A percentile compares a stretch with the other conserved stretches of the same genome.
Evolutionary conservation across 2,113 vertebrate genomes (phyloP).

Genomic region (Gadus chalcogrammus): DNA sequence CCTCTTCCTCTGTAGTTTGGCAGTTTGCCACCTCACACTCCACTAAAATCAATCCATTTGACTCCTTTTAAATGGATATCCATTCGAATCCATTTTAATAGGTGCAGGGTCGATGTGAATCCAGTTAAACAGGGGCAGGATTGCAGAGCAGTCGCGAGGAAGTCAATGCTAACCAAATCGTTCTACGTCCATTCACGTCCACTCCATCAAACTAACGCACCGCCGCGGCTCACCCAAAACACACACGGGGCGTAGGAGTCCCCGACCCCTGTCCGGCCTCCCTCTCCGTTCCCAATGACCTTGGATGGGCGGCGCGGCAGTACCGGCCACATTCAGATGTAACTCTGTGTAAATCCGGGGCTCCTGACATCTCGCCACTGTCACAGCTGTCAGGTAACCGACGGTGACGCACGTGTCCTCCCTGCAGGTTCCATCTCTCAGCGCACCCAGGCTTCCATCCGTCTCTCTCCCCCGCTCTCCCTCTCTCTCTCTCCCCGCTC

Average conservation of each 20-base stretch:
- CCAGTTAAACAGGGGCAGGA: too few species aligned
- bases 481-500: slow-evolving; percentile 35
- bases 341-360: slow-evolving; percentile 34
- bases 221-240: too few species aligned
- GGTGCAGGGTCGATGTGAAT: too few species aligned
- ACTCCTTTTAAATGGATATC: too few species aligned
- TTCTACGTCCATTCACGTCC: too few species aligned
- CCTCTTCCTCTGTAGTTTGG: neutral
- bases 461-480: slow-evolving; percentile 36
- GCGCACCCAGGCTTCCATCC: slow-evolving; percentile 43
- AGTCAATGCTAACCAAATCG: too few species aligned
- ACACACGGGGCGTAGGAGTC: neutral
- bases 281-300: slow-evolving; percentile 22
- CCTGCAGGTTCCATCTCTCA: slow-evolving; percentile 29
- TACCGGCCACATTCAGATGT: slow-evolving; percentile 6
- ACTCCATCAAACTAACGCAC: too few species aligned
- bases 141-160: too few species aligned
- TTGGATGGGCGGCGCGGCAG: slow-evolving; percentile 48
- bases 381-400: slow-evolving; percentile 59
- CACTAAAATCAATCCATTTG: too few species aligned
- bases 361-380: slow-evolving; percentile 53
- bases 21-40: too few species aligned
- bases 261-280: neutral
- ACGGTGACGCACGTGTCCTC: slow-evolving; percentile 46
- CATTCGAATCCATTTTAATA: too few species aligned